A percentile compares a stretch with the other conserved stretches of the same genome.
Evolutionary conservation across 2,888 invertebrate species (phyloP).

Genomic region (Caenorhabditis afra): DNA sequence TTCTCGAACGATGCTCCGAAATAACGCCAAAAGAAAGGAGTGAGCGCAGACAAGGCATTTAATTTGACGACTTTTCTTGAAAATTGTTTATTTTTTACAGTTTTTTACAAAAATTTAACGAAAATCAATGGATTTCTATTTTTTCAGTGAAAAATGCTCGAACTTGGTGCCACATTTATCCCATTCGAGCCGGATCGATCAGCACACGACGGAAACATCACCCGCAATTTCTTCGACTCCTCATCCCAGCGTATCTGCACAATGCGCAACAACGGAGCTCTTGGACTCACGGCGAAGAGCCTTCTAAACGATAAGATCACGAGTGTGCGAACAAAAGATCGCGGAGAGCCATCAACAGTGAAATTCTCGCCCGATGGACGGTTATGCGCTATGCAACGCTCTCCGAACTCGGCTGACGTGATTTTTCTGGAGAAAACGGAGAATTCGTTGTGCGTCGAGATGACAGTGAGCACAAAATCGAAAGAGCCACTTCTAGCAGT

Average conservation of each 20-base stretch:
- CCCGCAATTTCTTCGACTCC: slow-evolving; percentile 58
- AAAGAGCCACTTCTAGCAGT: slow-evolving; percentile 68
- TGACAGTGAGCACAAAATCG: slow-evolving; percentile 60
- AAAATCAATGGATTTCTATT: background rate
- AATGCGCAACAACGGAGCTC: slow-evolving; percentile 72
- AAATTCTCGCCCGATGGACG: slow-evolving; percentile 65
- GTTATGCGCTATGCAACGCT: slow-evolving; percentile 57
- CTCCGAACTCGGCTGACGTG: slow-evolving; percentile 52
- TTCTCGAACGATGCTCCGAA: slow-evolving; percentile 28
- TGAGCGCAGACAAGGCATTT: slow-evolving; percentile 4
- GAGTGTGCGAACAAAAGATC: slow-evolving; percentile 68
- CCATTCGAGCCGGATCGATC: slow-evolving; percentile 88
- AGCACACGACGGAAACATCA: slow-evolving; percentile 55
- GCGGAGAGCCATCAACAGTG: slow-evolving; percentile 60
- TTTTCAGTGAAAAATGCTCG: slow-evolving; percentile 62
- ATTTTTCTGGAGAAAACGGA: slow-evolving; percentile 65
- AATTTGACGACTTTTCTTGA: slow-evolving; percentile 26
- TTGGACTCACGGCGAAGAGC: slow-evolving; percentile 71
- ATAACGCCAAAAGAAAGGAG: background rate
- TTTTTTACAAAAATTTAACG: background rate
- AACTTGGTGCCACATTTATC: slow-evolving; percentile 81
- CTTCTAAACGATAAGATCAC: slow-evolving; percentile 59
- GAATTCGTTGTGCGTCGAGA: slow-evolving; percentile 55
- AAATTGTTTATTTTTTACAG: slow-evolving; percentile 1
- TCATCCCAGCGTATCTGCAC: slow-evolving; percentile 69